Evolutionary conservation across 2,888 invertebrate species (phyloP), one percentile per base, ranked within the genome.

Genomic region (Polyommatus iphigenia): DNA sequence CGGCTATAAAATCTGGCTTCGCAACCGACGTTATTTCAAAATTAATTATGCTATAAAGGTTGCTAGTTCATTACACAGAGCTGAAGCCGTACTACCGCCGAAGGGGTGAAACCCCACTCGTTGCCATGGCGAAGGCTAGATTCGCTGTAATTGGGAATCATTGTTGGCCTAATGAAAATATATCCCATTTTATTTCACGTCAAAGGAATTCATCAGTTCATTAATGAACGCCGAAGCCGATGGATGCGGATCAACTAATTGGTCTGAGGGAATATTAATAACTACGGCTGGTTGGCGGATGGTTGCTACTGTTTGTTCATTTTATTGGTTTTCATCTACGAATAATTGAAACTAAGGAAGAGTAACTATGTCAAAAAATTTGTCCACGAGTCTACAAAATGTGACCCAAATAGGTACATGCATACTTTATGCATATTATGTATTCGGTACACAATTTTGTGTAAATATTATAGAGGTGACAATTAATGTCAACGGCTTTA

Each of bases 41-140:
- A 77, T 80, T 78, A 79, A 81, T 81, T 81, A 77, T 78, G 57
- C 57, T 29, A 67, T 76, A 77, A 79, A 80, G 81, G 81, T 81
- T 67, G 79, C 32, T 77, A 77, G 78, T 82, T 83, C 81, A 81
- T 82, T 83, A 82, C 82, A 82, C 84, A 84, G 83, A 82, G 82
- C 77, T 71, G 89, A 89, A 89, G 85, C 88, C 89, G 78, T 88
- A 86, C 80, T 79, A 84, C 20, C 76, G 82, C 79, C 82, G 83
- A 85, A 85, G 86, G 84, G 84, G 84, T 86, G 89, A 90, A 89
- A 84, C 86, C 89, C 72, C 78, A 80, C 79, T 80, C 83, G 81
- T 81, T 81, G 82, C 81, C 79, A 80, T 78, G 73, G 78, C 77
- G 78, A 36, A 73, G 36, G 50, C 76, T 77, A 77, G 73, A 46